Evolutionary conservation across 2,888 invertebrate species (phyloP).

Genomic region (Rhagonycha lutea): DNA sequence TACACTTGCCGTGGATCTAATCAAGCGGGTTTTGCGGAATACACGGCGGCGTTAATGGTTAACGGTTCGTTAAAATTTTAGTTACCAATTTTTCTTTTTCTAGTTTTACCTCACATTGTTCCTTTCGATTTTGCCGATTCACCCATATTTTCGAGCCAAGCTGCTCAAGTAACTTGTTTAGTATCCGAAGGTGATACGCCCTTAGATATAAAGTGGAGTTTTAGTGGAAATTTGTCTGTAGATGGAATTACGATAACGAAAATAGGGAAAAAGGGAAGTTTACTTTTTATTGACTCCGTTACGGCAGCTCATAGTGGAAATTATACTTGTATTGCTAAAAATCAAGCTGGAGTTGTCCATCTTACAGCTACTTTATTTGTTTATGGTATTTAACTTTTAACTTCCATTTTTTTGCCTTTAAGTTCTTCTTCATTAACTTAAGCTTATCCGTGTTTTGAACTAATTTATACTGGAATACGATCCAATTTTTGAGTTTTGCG

Average conservation of each 20-base stretch:
- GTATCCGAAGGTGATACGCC: constrained; percentile 64
- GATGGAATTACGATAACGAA: constrained; percentile 50
- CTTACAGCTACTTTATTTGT: constrained; percentile 51
- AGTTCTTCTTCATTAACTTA: constrained; percentile 9
- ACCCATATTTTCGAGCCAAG: constrained; percentile 78
- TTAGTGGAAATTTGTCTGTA: constrained; percentile 53
- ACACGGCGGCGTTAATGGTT: constrained; percentile 70
- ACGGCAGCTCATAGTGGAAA: constrained; percentile 51
- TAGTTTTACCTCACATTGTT: constrained; percentile 81
- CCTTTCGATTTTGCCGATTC: constrained; percentile 79
- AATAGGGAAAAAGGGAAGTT: constrained; percentile 56
- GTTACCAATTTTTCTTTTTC: constrained; percentile 53
- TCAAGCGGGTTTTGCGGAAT: constrained; percentile 67
- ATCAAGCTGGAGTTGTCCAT: constrained; percentile 50
- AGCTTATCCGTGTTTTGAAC: background rate
- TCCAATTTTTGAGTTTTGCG: background rate
- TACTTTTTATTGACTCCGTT: constrained; percentile 53
- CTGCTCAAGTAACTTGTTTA: constrained; percentile 74
- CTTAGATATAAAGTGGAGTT: constrained; percentile 61
- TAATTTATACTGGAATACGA: background rate
- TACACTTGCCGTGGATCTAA: constrained; percentile 73
- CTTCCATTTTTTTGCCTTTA: constrained; percentile 42
- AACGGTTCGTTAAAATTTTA: constrained; percentile 60
- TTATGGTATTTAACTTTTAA: constrained; percentile 50
- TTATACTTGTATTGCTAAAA: constrained; percentile 54